These are phyloP conservation scores for Melipona quadrifasciata DNA, from an alignment of 1,140 invertebrate species.

Conservation along the genomic window DNA sequence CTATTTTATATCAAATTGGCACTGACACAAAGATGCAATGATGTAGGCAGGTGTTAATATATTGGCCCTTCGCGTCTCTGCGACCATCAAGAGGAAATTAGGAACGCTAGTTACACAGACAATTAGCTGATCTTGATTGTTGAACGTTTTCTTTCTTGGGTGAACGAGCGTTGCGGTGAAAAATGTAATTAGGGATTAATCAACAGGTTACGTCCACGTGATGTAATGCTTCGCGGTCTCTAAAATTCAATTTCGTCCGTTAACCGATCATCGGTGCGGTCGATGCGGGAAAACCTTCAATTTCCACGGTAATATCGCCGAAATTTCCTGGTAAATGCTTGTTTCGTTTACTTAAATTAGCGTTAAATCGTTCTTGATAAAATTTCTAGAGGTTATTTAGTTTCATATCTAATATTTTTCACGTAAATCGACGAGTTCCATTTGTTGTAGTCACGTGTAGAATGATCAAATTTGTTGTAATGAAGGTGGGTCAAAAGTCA, in stretches of 20 bases:
- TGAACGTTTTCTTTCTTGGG: constrained; percentile 1
- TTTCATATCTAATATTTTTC: no score
- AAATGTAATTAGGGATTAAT: constrained; percentile 26
- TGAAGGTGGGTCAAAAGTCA: no score
- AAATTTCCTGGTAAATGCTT: constrained; percentile 4
- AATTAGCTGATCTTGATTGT: neutral
- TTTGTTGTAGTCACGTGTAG: no score
- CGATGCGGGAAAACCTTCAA: constrained; percentile 11
- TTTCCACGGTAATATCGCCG: constrained; percentile 21
- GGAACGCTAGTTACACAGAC: neutral
- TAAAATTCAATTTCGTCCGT: constrained; percentile 29
- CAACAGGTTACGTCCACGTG: neutral
- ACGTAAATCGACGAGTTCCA: no score
- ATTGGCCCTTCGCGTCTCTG: neutral
- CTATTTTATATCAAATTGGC: neutral
- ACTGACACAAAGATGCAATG: neutral
- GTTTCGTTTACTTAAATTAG: no score
- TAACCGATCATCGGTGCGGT: neutral
- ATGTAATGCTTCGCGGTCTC: neutral
- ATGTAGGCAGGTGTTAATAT: neutral
- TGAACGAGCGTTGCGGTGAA: neutral
- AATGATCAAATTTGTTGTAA: no score
- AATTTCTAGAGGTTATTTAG: no score
- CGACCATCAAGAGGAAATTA: neutral
- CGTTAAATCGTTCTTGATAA: no score